Evolutionary conservation across 2,113 vertebrate genomes (phyloP).

Genomic region (Otocyon megalotis): DNA sequence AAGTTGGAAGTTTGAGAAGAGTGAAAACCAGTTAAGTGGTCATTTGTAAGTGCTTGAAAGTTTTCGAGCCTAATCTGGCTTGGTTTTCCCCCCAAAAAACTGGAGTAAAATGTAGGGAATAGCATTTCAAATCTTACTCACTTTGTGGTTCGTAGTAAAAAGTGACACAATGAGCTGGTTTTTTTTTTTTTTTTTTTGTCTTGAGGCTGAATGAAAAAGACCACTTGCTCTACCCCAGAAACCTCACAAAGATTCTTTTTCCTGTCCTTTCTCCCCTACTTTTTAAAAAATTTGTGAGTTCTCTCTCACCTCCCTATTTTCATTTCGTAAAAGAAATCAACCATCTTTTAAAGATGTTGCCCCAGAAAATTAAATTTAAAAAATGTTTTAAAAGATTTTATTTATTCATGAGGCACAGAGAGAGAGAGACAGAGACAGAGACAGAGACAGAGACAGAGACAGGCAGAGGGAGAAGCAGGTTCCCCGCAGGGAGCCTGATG

Average conservation of each 20-base stretch:
- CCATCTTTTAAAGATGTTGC: not conserved
- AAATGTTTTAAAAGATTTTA: no score
- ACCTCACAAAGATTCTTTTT: not conserved
- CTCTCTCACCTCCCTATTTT: not conserved
- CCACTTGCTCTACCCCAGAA: not conserved
- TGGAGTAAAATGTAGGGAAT: conserved; percentile 29
- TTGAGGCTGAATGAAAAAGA: not conserved
- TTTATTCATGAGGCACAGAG: no score
- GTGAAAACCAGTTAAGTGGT: not conserved
- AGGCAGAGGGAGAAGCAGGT: no score
- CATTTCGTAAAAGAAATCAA: conserved; percentile 29
- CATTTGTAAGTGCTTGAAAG: not conserved
- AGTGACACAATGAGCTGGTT: not conserved
- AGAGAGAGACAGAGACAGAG: no score
- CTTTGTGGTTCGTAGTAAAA: not conserved
- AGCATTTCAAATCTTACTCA: not conserved
- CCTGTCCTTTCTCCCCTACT: not conserved
- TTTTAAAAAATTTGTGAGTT: not conserved
- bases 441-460: no score
- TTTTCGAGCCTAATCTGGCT: not conserved
- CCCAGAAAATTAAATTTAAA: not conserved
- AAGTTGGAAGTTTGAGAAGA: not conserved
- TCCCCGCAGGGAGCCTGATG: no score
- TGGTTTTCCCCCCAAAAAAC: not conserved
- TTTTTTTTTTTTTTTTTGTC: not conserved